Evolutionary conservation across 2,113 vertebrate genomes (phyloP), one percentile per base, ranked within the genome.

Genomic region (Cacatua alba): DNA sequence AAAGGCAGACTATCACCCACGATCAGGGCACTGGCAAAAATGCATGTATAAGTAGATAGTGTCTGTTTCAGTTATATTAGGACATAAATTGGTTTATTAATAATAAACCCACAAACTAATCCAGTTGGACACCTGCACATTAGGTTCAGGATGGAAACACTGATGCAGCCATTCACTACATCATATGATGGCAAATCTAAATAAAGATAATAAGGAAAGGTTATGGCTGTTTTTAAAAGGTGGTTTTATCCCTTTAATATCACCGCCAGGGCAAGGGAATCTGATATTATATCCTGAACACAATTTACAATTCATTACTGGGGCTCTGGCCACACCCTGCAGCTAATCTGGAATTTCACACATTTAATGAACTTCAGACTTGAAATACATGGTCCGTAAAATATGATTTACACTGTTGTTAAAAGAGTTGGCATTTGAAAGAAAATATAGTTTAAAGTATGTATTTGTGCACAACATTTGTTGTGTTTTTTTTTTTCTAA

Each of bases 351-450:
- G 95, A 95, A 96, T 98, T 97, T 98, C 97, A 98, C 98, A 98
- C 97, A 44, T 97, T 98, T 98, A 98, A 98, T 98, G 97, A 98
- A 98, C 97, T 98, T 97, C 98, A 97, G 96, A 91, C 95, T 97
- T 97, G 97, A 98, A 97, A 97, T 97, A 98, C 86, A 95, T 88
- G 94, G 95, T 96, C 98, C 98, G 97, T 98, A 97, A 98, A 98
- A 97, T 93, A 95, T 98, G 98, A 97, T 98, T 98, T 98, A 98
- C 95, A 93, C 97, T 60, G 92, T 88, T 94, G 93, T 98, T 97
- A 97, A 98, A 98, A 95, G 80, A 93, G 86, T 62, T 92, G 87
- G 96, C 87, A 82, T 95, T 97, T 92, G 92, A 96, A 95, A 85
- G 95, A 95, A 95, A 97, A 85, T 82, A 81, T 70, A 95, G 94